A percentile compares a stretch with the other conserved stretches of the same genome.
Conservation (phyloP, 1,140 invertebrate species). For the Caenorhabditis remanei region DNA sequence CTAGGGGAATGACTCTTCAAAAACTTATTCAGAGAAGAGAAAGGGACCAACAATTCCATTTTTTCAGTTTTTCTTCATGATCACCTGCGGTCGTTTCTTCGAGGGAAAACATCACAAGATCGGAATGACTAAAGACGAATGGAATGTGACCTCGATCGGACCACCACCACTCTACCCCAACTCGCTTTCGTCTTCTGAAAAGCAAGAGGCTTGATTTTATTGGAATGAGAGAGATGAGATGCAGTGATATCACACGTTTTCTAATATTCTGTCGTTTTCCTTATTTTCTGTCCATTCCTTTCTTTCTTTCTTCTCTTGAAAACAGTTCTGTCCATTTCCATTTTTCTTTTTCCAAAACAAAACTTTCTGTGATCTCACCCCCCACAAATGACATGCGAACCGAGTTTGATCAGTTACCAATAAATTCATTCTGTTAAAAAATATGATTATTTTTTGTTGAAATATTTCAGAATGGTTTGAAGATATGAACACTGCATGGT, state of each 20-base stretch:
- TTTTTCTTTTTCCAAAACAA: neutral
- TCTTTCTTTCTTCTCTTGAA: neutral
- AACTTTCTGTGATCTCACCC: too few species aligned
- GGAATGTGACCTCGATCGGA: constrained; percentile 26
- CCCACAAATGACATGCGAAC: too few species aligned
- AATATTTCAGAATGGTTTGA: too few species aligned
- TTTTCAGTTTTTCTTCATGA: constrained; percentile 62
- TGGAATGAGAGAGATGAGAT: neutral
- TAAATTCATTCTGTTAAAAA: too few species aligned
- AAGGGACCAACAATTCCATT: neutral
- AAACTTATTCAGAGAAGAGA: too few species aligned
- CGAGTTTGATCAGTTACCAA: too few species aligned
- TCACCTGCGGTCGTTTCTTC: constrained; percentile 52
- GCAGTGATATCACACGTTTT: constrained; percentile 8
- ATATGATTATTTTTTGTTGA: too few species aligned
- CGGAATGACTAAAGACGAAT: constrained; percentile 31
- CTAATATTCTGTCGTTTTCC: neutral
- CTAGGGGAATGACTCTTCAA: too few species aligned
- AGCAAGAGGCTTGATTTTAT: constrained; percentile 31
- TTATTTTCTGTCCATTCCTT: neutral
- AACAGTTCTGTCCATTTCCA: neutral
- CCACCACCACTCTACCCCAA: constrained; percentile 11
- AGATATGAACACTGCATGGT: too few species aligned
- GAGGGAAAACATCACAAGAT: constrained; percentile 46
- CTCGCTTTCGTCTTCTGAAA: neutral